Evolutionary conservation across 92 coral and sea anemone genomes (phyloP).

Genomic region (Plumapathes pennacea): DNA sequence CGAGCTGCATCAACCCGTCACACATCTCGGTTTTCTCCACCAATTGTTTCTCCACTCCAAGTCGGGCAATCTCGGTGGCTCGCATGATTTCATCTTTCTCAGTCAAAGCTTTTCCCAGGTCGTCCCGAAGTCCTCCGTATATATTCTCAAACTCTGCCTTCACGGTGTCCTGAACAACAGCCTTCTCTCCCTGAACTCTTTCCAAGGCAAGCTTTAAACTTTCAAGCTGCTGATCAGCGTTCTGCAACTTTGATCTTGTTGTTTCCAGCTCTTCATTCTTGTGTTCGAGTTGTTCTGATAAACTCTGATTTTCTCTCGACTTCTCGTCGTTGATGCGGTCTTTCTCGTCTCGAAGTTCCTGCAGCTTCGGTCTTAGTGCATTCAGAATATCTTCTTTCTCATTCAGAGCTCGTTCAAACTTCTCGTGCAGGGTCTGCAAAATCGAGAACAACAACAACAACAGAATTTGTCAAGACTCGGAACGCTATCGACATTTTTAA

Average conservation of each 20-base stretch:
- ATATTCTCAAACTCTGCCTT: conserved; percentile 60
- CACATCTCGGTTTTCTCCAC: conserved; percentile 17
- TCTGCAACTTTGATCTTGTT: no score
- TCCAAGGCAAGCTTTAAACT: conserved; percentile 29
- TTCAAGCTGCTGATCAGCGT: no score
- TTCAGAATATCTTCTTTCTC: conserved; percentile 28
- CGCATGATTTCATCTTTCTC: conserved; percentile 19
- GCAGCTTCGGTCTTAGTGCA: conserved; percentile 26
- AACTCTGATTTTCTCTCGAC: not conserved
- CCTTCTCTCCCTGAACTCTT: conserved; percentile 10
- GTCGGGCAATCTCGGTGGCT: conserved; percentile 7
- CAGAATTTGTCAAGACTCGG: no score
- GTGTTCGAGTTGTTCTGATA: not conserved
- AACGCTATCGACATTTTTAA: no score
- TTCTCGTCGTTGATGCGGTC: conserved; percentile 12
- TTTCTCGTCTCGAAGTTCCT: conserved; percentile 23
- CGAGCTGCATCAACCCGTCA: no score
- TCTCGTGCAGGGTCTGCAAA: no score
- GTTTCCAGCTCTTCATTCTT: no score
- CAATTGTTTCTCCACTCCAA: conserved; percentile 25
- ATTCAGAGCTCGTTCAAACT: no score
- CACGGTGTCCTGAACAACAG: conserved; percentile 5
- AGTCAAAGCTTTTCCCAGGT: conserved; percentile 26
- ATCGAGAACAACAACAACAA: no score
- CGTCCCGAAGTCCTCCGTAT: conserved; percentile 34